A percentile compares a stretch with the other conserved stretches of the same genome.
phyloP scores from a whole-genome alignment of 2,113 vertebrate genomes.

The Labeo catla region DNA sequence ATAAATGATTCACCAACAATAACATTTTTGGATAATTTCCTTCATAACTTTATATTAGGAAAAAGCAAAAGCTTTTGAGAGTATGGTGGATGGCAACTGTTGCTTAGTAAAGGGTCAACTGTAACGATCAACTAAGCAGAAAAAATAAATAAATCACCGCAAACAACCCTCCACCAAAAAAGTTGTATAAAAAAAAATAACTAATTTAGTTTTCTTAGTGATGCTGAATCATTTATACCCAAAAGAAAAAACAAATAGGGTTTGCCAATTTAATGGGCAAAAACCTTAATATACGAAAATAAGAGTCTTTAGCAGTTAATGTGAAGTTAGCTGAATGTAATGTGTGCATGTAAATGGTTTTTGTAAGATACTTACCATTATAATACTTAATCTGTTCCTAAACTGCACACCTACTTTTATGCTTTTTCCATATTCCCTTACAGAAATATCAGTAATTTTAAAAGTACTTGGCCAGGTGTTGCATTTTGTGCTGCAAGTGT shows the following conservation, averaged over 20 bases:
- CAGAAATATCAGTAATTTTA: not conserved
- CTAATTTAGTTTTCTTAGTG: not conserved
- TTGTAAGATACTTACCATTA: constrained; percentile 52
- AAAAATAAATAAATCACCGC: not conserved
- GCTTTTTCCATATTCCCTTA: not conserved
- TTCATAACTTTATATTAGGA: not conserved
- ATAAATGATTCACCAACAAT: not conserved
- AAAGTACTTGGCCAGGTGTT: not conserved
- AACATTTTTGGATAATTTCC: not conserved
- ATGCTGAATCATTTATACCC: not conserved
- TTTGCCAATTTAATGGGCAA: not conserved
- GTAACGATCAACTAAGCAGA: not conserved
- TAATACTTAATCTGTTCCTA: not conserved
- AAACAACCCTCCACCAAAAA: not conserved
- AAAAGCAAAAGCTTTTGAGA: not conserved
- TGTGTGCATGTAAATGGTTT: not conserved
- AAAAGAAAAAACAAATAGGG: not conserved
- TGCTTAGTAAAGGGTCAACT: not conserved
- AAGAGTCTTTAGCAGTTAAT: not conserved
- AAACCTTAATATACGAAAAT: not conserved
- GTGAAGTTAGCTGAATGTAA: not conserved
- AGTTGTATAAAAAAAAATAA: not conserved
- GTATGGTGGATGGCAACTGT: not conserved
- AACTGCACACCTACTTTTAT: not conserved
- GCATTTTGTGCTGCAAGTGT: not conserved